Conservation (phyloP, 2,113 vertebrate species). For the Ovibos moschatus region DNA sequence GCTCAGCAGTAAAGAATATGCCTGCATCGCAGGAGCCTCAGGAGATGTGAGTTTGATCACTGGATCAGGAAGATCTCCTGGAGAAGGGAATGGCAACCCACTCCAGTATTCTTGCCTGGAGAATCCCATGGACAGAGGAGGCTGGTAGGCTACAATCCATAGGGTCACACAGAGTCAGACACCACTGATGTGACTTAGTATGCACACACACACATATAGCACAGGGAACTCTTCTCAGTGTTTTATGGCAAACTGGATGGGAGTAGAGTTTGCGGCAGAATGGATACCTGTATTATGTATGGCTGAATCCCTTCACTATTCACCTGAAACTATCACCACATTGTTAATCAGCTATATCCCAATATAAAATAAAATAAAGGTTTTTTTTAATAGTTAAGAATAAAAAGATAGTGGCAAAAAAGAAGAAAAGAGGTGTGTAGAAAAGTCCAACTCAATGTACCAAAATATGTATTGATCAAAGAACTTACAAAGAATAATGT, state of each 20-base stretch:
- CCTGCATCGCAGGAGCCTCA: neutral
- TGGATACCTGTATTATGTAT: neutral
- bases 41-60: neutral
- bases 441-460: neutral
- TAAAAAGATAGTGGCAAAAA: neutral
- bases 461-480: neutral
- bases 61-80: neutral
- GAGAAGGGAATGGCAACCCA: neutral
- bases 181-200: neutral
- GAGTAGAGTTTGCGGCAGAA: neutral
- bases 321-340: fast-evolving
- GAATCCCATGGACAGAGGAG: neutral
- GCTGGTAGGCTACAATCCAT: neutral
- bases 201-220: neutral
- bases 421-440: neutral
- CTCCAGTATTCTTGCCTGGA: neutral
- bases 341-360: neutral
- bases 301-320: neutral
- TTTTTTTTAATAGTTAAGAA: neutral
- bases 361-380: neutral
- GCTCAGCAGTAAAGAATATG: neutral
- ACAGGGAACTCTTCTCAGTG: neutral
- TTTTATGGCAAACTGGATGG: neutral
- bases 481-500: neutral
- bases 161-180: neutral